Percentiles rank a stretch among this genome's conserved stretches.
Evolutionary conservation across 2,888 invertebrate species (phyloP).

Genomic region (Apamea crenata): DNA sequence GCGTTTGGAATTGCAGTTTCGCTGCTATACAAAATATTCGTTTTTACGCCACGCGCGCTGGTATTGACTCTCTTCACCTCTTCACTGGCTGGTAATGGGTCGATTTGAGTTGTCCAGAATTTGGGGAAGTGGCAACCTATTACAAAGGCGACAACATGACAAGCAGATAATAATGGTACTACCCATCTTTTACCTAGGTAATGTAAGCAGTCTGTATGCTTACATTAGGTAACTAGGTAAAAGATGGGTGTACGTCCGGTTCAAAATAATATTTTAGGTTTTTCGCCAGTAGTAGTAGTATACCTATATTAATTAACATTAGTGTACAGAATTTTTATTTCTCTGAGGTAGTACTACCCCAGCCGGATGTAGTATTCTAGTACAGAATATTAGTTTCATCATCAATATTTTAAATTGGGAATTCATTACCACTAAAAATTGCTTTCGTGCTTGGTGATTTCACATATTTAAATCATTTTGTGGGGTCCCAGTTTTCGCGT

Average conservation of each 20-base stretch:
- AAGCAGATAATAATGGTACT: background rate
- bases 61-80: background rate
- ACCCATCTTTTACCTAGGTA: background rate
- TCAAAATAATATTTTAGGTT: background rate
- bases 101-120: too few relatives aligned
- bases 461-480: background rate
- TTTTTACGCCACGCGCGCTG: too few relatives aligned
- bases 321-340: background rate
- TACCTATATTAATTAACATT: too few relatives aligned
- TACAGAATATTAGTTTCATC: background rate
- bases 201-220: too few relatives aligned
- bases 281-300: background rate
- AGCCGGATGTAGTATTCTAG: constrained; percentile 1
- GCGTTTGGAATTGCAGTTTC: too few relatives aligned
- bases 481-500: background rate
- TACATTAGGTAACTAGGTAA: too few relatives aligned
- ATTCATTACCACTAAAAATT: background rate
- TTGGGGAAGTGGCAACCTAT: background rate
- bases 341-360: background rate
- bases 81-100: background rate
- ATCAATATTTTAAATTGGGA: background rate
- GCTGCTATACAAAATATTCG: background rate
- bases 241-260: too few relatives aligned
- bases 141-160: background rate
- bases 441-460: background rate